Evolutionary conservation across 2,797 vertebrate species (phyloP).

Genomic region (Ptychadena robeensis): DNA sequence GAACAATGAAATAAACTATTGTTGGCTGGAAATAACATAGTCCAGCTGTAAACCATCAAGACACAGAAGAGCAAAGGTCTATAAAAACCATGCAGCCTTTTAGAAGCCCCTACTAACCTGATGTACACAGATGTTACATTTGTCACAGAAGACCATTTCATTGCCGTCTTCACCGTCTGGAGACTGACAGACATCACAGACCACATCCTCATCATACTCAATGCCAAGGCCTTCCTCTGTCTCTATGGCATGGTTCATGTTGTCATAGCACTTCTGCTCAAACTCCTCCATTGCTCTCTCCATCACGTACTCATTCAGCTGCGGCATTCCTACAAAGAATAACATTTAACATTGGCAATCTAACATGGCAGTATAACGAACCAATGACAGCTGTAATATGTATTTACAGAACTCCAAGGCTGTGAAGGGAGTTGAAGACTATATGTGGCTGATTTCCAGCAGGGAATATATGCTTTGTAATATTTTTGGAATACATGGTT

Average conservation of each 20-base stretch:
- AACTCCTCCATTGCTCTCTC: constrained; percentile 93
- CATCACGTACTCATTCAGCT: constrained; percentile 90
- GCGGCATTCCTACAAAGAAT: constrained; percentile 78
- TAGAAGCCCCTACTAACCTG: constrained; percentile 78
- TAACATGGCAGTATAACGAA: not conserved
- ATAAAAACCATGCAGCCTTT: not conserved
- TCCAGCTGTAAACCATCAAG: no score
- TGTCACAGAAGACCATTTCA: constrained; percentile 99
- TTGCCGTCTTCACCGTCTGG: constrained; percentile 97
- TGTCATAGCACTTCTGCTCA: constrained; percentile 89
- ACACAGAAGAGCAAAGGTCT: no score
- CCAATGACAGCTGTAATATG: no score
- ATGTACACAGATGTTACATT: constrained; percentile 98
- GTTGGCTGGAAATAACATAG: not conserved
- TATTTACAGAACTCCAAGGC: no score
- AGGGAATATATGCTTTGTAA: no score
- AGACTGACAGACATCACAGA: constrained; percentile 95
- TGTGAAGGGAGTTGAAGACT: no score
- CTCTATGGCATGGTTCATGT: constrained; percentile 94
- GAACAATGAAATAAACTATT: no score
- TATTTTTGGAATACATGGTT: no score
- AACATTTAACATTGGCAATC: no score
- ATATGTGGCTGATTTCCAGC: no score
- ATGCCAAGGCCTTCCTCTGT: constrained; percentile 96
- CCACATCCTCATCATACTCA: constrained; percentile 96